Evolutionary conservation across 2,797 vertebrate species (phyloP).

Genomic region (Myotis daubentonii): DNA sequence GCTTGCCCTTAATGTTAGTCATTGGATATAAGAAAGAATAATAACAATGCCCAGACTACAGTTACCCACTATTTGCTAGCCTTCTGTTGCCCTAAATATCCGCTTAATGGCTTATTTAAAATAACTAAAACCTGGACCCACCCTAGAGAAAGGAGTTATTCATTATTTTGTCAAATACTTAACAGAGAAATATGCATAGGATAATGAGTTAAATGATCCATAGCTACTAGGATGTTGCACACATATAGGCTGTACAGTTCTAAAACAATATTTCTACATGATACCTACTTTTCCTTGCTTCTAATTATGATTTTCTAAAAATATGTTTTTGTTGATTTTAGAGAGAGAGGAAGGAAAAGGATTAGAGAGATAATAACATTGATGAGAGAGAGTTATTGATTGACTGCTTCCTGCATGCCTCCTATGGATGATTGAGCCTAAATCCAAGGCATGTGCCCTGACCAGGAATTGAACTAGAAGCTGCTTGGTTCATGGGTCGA

Average conservation of each 20-base stretch:
- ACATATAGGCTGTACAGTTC: not conserved
- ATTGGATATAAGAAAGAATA: not conserved
- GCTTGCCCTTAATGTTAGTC: not conserved
- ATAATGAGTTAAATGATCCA: conserved; percentile 39
- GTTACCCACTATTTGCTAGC: not conserved
- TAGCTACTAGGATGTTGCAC: not conserved
- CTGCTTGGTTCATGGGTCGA: too few relatives aligned
- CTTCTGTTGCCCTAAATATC: not conserved
- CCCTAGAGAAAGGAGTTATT: not conserved
- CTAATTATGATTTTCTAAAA: not conserved
- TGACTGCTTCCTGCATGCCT: too few relatives aligned
- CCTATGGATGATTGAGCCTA: too few relatives aligned
- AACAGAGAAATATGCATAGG: not conserved
- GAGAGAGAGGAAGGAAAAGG: too few relatives aligned
- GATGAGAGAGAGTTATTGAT: too few relatives aligned
- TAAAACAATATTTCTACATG: not conserved
- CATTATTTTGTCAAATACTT: conserved; percentile 39
- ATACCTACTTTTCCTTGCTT: not conserved
- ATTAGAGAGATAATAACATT: too few relatives aligned
- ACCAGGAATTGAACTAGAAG: too few relatives aligned
- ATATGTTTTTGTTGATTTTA: too few relatives aligned
- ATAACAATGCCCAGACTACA: not conserved
- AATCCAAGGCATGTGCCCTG: too few relatives aligned
- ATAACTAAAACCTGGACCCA: not conserved
- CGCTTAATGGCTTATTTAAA: not conserved